Conservation (phyloP, 2,888 invertebrate genomes). For the Germaria angustata region DNA sequence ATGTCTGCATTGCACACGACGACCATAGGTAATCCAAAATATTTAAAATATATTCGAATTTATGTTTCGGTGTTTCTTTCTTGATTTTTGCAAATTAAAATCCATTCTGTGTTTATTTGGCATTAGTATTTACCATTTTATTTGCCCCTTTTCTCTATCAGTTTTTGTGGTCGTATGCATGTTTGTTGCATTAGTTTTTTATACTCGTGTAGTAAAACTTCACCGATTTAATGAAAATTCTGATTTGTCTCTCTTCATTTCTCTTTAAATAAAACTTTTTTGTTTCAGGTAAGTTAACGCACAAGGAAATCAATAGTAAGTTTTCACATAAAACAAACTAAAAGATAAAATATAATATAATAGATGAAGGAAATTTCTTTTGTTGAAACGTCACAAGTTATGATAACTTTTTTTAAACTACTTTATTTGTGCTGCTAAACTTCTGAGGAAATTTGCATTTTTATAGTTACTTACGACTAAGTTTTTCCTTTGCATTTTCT, state of each 20-base stretch:
- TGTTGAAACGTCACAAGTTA: conserved; percentile 12
- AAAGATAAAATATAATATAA: conserved; percentile 11
- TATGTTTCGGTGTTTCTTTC: neutral
- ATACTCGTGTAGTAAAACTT: conserved; percentile 12
- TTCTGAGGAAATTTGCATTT: conserved; percentile 29
- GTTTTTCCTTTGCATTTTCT: neutral
- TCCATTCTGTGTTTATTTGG: too few species aligned
- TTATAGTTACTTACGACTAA: neutral
- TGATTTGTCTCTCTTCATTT: conserved; percentile 49
- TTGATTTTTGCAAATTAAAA: too few species aligned
- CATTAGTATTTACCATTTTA: neutral
- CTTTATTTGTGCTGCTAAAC: neutral
- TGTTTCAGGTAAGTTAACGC: conserved; percentile 72
- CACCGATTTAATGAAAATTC: conserved; percentile 57
- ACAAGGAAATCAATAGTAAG: conserved; percentile 74
- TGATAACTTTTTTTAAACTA: conserved; percentile 9
- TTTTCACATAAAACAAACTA: conserved; percentile 57
- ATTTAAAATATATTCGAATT: too few species aligned
- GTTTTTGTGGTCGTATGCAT: conserved; percentile 1
- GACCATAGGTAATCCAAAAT: too few species aligned
- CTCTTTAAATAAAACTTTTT: conserved; percentile 53
- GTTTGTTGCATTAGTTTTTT: neutral
- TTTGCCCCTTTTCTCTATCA: neutral
- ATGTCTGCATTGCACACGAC: too few species aligned
- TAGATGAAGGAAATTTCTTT: neutral